These are phyloP conservation scores for Dicrostonyx torquatus DNA, from an alignment of 2,797 vertebrate genomes.

Conservation along the genomic window DNA sequence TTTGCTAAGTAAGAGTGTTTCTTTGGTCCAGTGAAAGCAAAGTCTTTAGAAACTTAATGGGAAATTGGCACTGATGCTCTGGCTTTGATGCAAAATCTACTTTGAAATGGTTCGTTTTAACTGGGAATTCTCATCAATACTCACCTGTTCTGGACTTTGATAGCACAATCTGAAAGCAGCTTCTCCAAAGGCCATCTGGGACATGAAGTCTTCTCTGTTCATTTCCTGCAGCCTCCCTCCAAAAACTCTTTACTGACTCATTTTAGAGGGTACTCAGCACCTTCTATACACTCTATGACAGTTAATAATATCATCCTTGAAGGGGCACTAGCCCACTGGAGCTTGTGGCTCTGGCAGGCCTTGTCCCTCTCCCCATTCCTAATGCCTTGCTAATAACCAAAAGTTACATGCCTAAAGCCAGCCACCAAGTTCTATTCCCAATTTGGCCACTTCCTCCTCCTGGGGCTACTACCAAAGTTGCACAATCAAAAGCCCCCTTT, in stretches of 20 bases:
- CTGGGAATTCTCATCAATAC: constrained; percentile 18
- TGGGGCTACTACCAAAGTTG: background rate
- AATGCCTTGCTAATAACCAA: background rate
- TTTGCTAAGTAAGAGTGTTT: background rate
- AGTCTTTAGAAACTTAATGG: background rate
- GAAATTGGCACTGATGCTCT: background rate
- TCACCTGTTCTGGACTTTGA: background rate
- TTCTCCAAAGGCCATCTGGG: background rate
- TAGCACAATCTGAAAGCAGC: background rate
- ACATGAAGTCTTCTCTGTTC: background rate
- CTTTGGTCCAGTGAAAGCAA: background rate
- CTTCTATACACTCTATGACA: background rate
- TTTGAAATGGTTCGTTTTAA: constrained; percentile 33
- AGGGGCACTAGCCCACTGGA: background rate
- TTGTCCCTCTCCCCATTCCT: background rate
- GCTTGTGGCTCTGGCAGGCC: background rate
- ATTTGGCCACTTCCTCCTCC: background rate
- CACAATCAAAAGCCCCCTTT: background rate
- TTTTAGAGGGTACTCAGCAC: background rate
- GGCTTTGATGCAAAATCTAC: constrained; percentile 32
- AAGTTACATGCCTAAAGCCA: background rate
- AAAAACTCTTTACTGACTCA: background rate
- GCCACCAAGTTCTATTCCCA: background rate
- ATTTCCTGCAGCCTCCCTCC: background rate
- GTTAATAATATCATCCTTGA: background rate